Evolutionary conservation across 2,797 vertebrate genomes (phyloP).

Genomic region (Chaetodon trifasciatus): DNA sequence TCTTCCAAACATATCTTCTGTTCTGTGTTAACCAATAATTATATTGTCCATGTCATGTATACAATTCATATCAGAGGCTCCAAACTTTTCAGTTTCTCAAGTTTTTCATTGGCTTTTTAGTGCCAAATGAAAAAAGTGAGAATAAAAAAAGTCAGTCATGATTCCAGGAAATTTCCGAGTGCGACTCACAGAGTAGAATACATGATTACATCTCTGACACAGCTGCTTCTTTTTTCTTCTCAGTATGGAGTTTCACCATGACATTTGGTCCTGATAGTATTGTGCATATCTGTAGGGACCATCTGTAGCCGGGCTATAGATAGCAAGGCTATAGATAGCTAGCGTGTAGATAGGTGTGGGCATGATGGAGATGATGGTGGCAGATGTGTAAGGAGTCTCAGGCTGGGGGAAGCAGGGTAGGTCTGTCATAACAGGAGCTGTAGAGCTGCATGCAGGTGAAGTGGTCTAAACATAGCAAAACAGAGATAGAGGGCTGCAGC

Average conservation of each 20-base stretch:
- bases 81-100: neutral
- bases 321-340: conserved; percentile 55
- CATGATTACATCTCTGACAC: neutral
- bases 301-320: conserved; percentile 47
- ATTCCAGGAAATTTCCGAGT: neutral
- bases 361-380: conserved; percentile 39
- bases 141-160: neutral
- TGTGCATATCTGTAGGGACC: conserved; percentile 31
- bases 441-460: conserved; percentile 58
- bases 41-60: neutral
- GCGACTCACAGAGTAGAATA: neutral
- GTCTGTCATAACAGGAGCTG: conserved; percentile 4
- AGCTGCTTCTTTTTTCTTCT: neutral
- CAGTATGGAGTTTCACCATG: neutral
- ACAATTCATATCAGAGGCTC: neutral
- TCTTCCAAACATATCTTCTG: no score
- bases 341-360: conserved; percentile 50
- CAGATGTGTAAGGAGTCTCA: conserved; percentile 53
- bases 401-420: conserved; percentile 9
- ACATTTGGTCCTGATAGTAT: neutral
- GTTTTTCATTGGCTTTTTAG: neutral
- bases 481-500: conserved; percentile 48
- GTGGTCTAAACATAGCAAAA: conserved; percentile 60
- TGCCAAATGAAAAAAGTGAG: neutral
- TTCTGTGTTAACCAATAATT: neutral